A percentile compares a stretch with the other conserved stretches of the same genome.
Conservation (phyloP, 2,113 vertebrate species). For the Manacus vitellinus region DNA sequence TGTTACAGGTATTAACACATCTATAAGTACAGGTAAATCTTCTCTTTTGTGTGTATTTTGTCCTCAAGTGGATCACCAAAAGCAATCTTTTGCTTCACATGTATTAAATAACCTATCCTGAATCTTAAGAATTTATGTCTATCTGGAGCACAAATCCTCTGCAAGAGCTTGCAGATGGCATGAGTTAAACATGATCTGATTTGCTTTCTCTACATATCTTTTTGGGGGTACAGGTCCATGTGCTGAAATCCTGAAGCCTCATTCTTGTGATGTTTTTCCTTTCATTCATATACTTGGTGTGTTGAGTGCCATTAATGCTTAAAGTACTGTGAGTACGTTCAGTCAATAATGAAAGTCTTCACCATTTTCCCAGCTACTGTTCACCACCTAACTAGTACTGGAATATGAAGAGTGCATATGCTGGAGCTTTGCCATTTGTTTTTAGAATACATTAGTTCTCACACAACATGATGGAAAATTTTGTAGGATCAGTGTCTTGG, state of each 20-base stretch:
- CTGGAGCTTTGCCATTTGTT: background rate
- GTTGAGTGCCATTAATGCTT: background rate
- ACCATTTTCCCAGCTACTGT: background rate
- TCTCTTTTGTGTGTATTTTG: background rate
- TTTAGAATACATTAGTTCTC: background rate
- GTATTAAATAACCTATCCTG: background rate
- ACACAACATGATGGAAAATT: background rate
- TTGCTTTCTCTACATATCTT: background rate
- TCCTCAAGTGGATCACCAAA: background rate
- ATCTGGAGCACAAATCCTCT: background rate
- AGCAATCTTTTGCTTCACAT: background rate
- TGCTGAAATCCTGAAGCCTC: background rate
- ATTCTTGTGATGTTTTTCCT: background rate
- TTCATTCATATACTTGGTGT: background rate
- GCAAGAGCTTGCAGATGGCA: background rate
- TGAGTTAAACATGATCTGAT: background rate
- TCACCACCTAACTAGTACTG: background rate
- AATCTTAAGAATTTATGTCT: background rate
- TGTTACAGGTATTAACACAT: background rate
- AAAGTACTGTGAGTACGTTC: background rate
- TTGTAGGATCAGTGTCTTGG: background rate
- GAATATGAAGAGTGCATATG: background rate
- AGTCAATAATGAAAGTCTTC: background rate
- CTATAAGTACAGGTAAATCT: background rate
- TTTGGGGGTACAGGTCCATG: background rate